phyloP scores from a whole-genome alignment of 2,113 vertebrate species.

The Corydoras sp. region DNA sequence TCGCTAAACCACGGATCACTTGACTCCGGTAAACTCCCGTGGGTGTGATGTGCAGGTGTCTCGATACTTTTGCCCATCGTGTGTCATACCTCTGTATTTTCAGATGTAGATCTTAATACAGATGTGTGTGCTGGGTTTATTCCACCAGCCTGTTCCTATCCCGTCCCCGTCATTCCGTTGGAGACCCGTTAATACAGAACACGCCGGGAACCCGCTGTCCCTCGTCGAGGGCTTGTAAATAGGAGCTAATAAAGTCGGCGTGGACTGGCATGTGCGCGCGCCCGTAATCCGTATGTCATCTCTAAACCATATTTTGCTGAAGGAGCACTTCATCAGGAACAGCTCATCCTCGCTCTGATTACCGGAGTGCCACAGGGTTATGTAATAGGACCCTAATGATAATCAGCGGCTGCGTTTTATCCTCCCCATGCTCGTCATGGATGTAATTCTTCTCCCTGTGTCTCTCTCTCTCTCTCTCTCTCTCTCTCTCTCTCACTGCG shows the following conservation, averaged over 20 bases:
- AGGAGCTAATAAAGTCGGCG: neutral
- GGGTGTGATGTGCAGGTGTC: too few relatives aligned
- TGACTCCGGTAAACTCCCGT: too few relatives aligned
- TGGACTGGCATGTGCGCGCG: neutral
- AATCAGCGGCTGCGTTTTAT: slow-evolving; percentile 37
- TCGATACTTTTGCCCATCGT: too few relatives aligned
- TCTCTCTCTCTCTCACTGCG: neutral
- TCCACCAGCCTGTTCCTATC: too few relatives aligned
- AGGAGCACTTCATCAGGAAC: slow-evolving; percentile 39
- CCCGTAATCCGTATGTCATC: neutral
- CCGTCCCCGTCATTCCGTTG: too few relatives aligned
- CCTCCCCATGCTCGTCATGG: neutral
- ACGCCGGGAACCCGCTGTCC: neutral
- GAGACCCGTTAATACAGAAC: neutral
- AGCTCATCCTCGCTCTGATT: slow-evolving; percentile 49
- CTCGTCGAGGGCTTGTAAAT: neutral
- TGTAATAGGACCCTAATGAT: slow-evolving; percentile 55
- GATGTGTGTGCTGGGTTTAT: too few relatives aligned
- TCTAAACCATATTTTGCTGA: slow-evolving; percentile 33
- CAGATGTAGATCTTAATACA: too few relatives aligned
- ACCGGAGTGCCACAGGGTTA: slow-evolving; percentile 49
- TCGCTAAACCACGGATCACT: too few relatives aligned
- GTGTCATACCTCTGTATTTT: too few relatives aligned
- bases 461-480: neutral
- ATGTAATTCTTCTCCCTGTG: neutral